Conservation (phyloP, 2,888 invertebrate species). For the Drosophila mayaguana region DNA sequence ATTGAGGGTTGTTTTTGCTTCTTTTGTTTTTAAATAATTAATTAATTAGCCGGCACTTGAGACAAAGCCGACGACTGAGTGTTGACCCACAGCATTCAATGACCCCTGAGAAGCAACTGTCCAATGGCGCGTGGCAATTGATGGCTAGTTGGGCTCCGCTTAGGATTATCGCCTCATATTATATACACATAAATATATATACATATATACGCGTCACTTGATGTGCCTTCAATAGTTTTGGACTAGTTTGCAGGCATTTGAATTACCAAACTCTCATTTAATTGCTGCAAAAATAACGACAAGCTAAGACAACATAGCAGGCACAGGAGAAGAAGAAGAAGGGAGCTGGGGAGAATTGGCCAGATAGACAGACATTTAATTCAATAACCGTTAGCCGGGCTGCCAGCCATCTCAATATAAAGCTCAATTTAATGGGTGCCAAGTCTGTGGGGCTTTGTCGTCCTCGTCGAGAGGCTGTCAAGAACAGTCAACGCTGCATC, state of each 20-base stretch:
- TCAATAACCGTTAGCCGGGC: conserved; percentile 62
- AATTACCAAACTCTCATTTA: conserved; percentile 34
- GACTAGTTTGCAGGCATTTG: conserved; percentile 2
- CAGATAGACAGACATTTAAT: conserved; percentile 52
- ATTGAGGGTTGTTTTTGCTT: not conserved
- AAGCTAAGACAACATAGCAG: not conserved
- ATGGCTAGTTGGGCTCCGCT: not conserved
- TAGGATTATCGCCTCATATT: not conserved
- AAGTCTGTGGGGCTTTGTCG: conserved; percentile 60
- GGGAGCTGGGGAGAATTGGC: not conserved
- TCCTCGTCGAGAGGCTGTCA: conserved; percentile 62
- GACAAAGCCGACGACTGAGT: conserved; percentile 7
- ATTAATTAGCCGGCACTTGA: conserved; percentile 7
- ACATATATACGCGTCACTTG: not conserved
- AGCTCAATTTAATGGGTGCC: conserved; percentile 75
- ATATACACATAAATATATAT: not conserved
- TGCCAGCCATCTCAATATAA: conserved; percentile 65
- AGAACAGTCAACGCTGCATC: conserved; percentile 51
- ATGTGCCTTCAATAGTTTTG: not conserved
- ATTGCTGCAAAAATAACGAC: conserved; percentile 36
- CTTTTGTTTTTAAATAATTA: conserved; percentile 10
- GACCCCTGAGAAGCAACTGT: not conserved
- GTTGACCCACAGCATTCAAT: conserved; percentile 11
- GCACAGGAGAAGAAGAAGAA: not conserved
- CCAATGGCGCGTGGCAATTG: not conserved